Base-by-base conservation (phyloP, 2,113 vertebrate species). In the Hassar affinis region DNA sequence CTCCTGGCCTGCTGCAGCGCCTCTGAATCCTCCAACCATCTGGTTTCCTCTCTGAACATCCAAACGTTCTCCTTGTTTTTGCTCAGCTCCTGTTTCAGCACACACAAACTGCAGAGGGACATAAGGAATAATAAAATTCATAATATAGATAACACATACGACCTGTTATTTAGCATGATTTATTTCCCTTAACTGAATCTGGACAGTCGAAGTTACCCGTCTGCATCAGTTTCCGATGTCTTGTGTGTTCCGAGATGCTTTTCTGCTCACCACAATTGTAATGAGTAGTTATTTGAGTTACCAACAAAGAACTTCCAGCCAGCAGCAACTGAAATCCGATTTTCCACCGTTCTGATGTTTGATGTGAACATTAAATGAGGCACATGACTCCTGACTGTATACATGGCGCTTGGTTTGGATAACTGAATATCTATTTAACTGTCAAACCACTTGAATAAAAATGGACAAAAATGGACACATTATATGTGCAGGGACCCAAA, bases 11-110 rank as follows among this genome's bases (percentile, higher is more conserved):
- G 95, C 88, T 93, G 92, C 12, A 98, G 92, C 0, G 96, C 96
- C 0, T 98, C 96, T 0, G 96, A 99, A 45, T 98, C 96, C 78
- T 98, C 97, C 5, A 98, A 88, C 82, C 94, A 96, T 77, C 95
- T 95, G 1, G 97, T 96, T 77, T 98, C 96, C 0, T 97, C 96
- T 0, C 97, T 91, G 85, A 99, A 99, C 81, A 97, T 98, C 85
- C 95, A 94, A 0, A 98, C 96, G 82, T 93, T 98, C 90, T 99
- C 96, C 66, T 97, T 98, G 91, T 96, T 97, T 83, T 97, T 98
- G 25, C 93, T 94, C 0, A 99, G 86, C 52, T 99, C 97, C 86
- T 97, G 96, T 20, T 97, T 98, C 80, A 98, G 91, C 85, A 94
- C 98, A 96, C 76, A 99, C 84, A 35, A 98, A 94, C 14, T 96